Percentiles rank a stretch among this genome's conserved stretches.
phyloP scores from a whole-genome alignment of 2,888 invertebrate species.

The Cataglyphis cursor region DNA sequence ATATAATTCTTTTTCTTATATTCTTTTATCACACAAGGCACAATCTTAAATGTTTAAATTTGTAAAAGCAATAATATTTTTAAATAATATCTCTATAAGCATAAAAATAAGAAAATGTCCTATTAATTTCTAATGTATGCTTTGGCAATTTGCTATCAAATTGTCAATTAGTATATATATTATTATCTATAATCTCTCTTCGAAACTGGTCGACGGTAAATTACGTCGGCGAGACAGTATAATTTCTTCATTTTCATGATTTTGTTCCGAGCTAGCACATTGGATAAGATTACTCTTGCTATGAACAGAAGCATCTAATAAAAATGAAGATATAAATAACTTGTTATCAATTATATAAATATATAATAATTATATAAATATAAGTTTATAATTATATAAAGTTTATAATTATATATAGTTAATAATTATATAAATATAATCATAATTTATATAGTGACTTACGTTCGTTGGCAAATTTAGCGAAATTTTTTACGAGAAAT shows the following conservation, averaged over 20 bases:
- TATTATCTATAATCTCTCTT: conserved; percentile 6
- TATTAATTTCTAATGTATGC: not conserved
- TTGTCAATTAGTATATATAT: not conserved
- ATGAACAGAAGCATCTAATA: not conserved
- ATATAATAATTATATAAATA: not conserved
- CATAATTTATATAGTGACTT: conserved; percentile 62
- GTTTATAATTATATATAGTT: too few species aligned
- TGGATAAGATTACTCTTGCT: not conserved
- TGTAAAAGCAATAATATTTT: not conserved
- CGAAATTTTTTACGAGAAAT: conserved; percentile 90
- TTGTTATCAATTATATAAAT: too few species aligned
- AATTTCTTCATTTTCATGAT: conserved; percentile 7
- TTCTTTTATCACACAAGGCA: not conserved
- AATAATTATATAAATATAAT: conserved; percentile 3
- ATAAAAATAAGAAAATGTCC: conserved; percentile 5
- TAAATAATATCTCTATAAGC: not conserved
- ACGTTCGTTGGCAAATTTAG: conserved; percentile 89
- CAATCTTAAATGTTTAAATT: not conserved
- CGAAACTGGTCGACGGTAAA: conserved; percentile 41
- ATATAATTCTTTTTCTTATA: not conserved
- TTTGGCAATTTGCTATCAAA: not conserved
- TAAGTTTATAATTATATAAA: conserved; percentile 16
- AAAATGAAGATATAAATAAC: not conserved
- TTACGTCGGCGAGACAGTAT: conserved; percentile 16
- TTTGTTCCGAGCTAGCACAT: not conserved